Base-by-base conservation (phyloP, 92 coral and sea anemone species). In the Virgularia gustaviana region DNA sequence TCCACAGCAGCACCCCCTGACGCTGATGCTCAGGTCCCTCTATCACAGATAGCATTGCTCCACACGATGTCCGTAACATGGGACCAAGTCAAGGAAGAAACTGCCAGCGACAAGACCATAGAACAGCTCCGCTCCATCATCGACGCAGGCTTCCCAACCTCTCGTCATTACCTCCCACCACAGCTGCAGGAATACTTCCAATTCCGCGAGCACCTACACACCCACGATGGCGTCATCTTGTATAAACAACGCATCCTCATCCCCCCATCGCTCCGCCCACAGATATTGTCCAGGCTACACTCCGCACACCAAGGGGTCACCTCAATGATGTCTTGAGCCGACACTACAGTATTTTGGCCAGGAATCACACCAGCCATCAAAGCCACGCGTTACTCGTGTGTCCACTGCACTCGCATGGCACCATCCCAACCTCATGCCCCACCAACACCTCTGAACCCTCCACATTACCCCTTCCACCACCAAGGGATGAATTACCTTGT, bases 211-310 rank as follows among this genome's bases (percentile, higher is more conserved):
- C 87, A 82, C 72, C 76, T 82, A 0, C 63, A 64, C 75, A 72
- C 82, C 0, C 55, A 77, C 0, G 77, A 78, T 29, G 72, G 80
- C 0, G 71, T 57, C 70, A 66, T 79, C 59, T 67, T 85, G 42
- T 80, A 72, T 59, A 87, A 80, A 41, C 59, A 83, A 22, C 75
- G 72, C 31, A 77, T 76, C 3, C 70, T 83, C 33, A 76, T 73
- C 45, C 3, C 15, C n/a, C 81, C 83, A 15, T 55, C 84, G 32
- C 81, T 78, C 12, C 61, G 75, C 57, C 47, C 71, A 36, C 49
- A 65, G 1, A 43, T 78, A 6, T 49, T 62, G 28, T 16, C 43
- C 20, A 32, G 19, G 10, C 70, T 62, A 9, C 49, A 62, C 25
- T 62, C 43, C 9, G 70, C 70, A 11, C 70, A 62, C 29, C 70